These are phyloP conservation scores for Candidula unifasciata DNA, from an alignment of 2,888 invertebrate species.

Conservation along the genomic window DNA sequence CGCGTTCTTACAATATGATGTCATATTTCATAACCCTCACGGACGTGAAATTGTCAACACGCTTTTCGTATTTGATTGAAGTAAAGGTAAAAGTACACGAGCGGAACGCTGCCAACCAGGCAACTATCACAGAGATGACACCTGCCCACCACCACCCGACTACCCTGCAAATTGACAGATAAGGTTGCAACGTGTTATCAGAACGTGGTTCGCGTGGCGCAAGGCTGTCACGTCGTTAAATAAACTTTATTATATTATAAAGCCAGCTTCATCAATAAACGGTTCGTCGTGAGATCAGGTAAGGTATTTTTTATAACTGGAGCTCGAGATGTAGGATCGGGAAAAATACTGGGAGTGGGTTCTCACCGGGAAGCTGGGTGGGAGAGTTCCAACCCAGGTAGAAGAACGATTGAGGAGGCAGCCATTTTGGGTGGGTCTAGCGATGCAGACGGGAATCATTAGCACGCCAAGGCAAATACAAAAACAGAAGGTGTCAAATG, in stretches of 20 bases:
- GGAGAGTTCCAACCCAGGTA: not conserved
- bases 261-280: not conserved
- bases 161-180: constrained; percentile 3
- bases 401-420: not conserved
- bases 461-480: constrained; percentile 10
- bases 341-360: not conserved
- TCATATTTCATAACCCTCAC: too few relatives aligned
- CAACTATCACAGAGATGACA: too few relatives aligned
- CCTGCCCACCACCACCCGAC: too few relatives aligned
- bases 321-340: not conserved
- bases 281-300: not conserved
- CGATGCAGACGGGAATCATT: constrained; percentile 31
- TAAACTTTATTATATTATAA: constrained; percentile 22
- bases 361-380: not conserved
- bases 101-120: too few relatives aligned
- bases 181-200: constrained; percentile 3
- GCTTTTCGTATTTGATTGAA: too few relatives aligned
- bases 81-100: too few relatives aligned
- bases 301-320: not conserved
- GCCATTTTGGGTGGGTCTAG: not conserved
- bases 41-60: too few relatives aligned
- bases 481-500: constrained; percentile 23
- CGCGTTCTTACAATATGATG: too few relatives aligned
- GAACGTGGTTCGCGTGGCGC: constrained; percentile 15
- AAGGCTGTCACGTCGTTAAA: constrained; percentile 21